A percentile compares a stretch with the other conserved stretches of the same genome.
Conservation (phyloP, 2,113 vertebrate species). For the Sebastes fasciatus region DNA sequence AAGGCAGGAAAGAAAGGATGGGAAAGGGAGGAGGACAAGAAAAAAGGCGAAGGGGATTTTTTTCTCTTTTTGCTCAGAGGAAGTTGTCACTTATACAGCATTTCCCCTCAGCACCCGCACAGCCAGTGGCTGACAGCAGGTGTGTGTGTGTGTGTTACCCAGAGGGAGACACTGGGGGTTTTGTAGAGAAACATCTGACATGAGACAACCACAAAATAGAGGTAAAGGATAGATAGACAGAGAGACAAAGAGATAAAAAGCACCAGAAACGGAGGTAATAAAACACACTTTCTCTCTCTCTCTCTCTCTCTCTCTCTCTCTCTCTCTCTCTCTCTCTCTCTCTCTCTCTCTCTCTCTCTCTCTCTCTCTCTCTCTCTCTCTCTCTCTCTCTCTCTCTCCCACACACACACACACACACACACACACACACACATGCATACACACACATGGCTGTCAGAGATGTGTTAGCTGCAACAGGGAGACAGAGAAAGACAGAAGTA, state of each 20-base stretch:
- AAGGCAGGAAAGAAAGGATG: constrained; percentile 44
- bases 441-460: constrained; percentile 17
- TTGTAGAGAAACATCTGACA: constrained; percentile 18
- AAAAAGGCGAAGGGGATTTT: constrained; percentile 35
- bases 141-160: constrained; percentile 20
- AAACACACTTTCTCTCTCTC: neutral
- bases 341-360: neutral
- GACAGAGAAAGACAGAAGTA: constrained; percentile 57
- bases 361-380: neutral
- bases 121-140: constrained; percentile 64
- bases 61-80: constrained; percentile 64
- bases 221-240: neutral
- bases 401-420: neutral
- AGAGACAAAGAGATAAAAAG: neutral
- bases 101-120: constrained; percentile 58
- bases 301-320: neutral
- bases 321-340: too few species aligned
- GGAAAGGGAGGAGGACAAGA: constrained; percentile 33
- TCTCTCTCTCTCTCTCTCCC: neutral
- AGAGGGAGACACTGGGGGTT: constrained; percentile 7
- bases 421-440: neutral
- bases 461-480: constrained; percentile 37
- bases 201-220: constrained; percentile 18
- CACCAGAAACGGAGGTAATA: neutral
- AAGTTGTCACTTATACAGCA: constrained; percentile 68